Conservation (phyloP, 2,797 vertebrate genomes). For the Sebastes cheni region DNA sequence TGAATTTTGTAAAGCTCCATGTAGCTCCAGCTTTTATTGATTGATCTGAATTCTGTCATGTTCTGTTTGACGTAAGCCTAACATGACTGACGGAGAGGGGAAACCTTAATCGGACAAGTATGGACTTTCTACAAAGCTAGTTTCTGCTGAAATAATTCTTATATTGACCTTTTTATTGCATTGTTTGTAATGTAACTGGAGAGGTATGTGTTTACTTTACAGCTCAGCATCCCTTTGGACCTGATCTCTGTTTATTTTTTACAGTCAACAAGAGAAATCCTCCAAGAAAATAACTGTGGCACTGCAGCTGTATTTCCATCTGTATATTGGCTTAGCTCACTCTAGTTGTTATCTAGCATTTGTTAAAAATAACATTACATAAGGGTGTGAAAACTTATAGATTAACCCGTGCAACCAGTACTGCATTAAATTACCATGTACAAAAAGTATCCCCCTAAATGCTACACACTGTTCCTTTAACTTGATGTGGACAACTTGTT, state of each 20-base stretch:
- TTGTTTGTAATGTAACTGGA: not conserved
- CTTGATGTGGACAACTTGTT: too few species aligned
- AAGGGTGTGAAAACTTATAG: not conserved
- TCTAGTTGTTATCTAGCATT: not conserved
- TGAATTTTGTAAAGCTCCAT: not conserved
- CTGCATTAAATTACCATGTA: too few species aligned
- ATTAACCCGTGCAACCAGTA: too few species aligned
- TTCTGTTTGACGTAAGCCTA: not conserved
- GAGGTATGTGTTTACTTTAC: not conserved
- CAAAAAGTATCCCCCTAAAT: too few species aligned
- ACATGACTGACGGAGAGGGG: not conserved
- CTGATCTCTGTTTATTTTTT: not conserved
- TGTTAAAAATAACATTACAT: not conserved
- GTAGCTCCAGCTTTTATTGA: slow-evolving; percentile 1
- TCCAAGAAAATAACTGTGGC: not conserved
- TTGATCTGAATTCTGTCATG: not conserved
- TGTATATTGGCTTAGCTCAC: not conserved
- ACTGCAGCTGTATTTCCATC: not conserved
- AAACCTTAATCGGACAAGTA: not conserved
- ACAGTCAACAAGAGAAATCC: not conserved
- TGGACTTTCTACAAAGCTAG: not conserved
- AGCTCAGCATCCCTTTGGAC: not conserved
- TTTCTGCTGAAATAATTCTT: not conserved
- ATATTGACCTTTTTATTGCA: not conserved
- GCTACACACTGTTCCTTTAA: too few species aligned